phyloP scores from a whole-genome alignment of 2,888 invertebrate species.

The Schizaphis graminum region DNA sequence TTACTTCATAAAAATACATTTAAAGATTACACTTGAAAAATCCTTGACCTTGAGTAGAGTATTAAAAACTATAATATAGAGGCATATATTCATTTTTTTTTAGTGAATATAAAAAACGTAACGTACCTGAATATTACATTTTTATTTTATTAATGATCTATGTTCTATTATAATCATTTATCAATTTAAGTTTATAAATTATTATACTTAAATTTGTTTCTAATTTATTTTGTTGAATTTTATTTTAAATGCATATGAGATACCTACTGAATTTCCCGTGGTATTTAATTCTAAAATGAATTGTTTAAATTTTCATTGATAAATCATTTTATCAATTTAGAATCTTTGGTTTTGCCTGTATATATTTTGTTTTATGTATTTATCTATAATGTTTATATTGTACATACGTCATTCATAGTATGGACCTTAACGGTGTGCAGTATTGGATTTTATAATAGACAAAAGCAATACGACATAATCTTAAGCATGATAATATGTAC shows the following conservation, averaged over 20 bases:
- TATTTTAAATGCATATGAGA: background rate
- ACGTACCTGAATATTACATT: background rate
- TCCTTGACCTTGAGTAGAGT: background rate
- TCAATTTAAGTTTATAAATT: background rate
- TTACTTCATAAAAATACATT: background rate
- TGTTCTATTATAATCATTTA: background rate
- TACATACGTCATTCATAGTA: background rate
- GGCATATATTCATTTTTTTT: background rate
- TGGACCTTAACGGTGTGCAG: background rate
- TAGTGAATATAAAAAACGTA: background rate
- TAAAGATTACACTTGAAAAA: slow-evolving; percentile 12
- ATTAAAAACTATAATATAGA: background rate
- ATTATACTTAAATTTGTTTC: background rate
- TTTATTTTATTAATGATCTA: background rate
- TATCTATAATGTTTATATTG: background rate
- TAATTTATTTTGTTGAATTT: background rate
- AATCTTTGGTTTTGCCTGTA: background rate
- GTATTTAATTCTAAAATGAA: no score
- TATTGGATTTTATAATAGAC: background rate
- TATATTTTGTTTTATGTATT: background rate
- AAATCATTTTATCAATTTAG: background rate
- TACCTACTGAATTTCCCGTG: background rate
- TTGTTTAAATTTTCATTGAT: background rate
- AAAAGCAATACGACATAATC: background rate
- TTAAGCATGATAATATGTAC: background rate